Conservation (phyloP, 37 sponge, comb jelly and placozoan species). For the Eunapius fragilis region DNA sequence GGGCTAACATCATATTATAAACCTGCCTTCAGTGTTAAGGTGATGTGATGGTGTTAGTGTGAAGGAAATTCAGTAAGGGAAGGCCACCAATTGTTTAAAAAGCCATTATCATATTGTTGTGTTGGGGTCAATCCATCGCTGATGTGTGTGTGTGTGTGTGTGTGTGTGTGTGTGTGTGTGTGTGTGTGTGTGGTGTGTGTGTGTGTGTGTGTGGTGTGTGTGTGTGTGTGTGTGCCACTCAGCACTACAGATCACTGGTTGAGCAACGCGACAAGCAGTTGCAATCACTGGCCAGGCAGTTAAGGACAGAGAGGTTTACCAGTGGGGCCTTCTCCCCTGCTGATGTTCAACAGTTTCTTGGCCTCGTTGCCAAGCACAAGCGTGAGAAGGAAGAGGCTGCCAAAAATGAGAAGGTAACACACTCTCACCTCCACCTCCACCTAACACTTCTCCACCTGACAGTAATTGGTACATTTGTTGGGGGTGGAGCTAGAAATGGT, state of each 20-base stretch:
- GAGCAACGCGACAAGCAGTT: slow-evolving; percentile 26
- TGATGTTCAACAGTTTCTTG: slow-evolving; percentile 19
- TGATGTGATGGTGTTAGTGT: no score
- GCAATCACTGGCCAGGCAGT: slow-evolving; percentile 18
- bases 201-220: neutral
- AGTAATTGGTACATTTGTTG: no score
- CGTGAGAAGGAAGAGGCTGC: slow-evolving; percentile 17
- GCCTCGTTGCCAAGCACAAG: slow-evolving; percentile 5
- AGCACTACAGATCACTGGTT: slow-evolving; percentile 47
- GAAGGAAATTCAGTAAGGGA: no score
- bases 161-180: neutral
- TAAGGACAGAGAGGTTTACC: slow-evolving; percentile 1
- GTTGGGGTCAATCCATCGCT: no score
- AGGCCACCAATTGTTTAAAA: no score
- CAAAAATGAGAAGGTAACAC: slow-evolving; percentile 30
- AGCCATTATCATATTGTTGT: no score
- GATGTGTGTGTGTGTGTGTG: neutral
- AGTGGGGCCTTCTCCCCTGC: slow-evolving; percentile 13
- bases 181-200: neutral
- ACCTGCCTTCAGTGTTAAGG: no score
- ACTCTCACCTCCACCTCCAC: neutral
- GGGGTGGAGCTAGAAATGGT: neutral
- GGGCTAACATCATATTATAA: no score
- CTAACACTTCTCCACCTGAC: no score
- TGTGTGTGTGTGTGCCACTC: neutral